phyloP scores from a whole-genome alignment of 1,140 invertebrate genomes.

The Sitodiplosis mosellana region DNA sequence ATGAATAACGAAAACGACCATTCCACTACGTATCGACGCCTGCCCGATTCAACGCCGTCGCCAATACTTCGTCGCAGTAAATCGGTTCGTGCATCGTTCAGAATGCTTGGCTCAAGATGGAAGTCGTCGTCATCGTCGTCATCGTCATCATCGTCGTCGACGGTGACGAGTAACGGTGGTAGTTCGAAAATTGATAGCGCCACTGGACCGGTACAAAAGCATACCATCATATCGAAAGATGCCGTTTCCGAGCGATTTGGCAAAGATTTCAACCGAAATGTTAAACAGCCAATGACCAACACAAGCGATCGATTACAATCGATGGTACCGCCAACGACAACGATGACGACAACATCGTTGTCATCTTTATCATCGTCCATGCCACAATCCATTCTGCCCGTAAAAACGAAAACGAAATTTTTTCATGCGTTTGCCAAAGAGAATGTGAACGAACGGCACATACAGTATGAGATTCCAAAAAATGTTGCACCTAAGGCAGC shows the following conservation, averaged over 20 bases:
- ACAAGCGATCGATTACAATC: too few relatives aligned
- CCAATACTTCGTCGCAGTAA: conserved; percentile 38
- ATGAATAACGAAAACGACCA: neutral
- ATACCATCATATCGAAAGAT: neutral
- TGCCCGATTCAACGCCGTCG: neutral
- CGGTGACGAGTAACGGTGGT: neutral
- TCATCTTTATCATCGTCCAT: too few relatives aligned
- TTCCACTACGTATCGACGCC: neutral
- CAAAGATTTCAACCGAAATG: too few relatives aligned
- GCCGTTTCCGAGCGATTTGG: too few relatives aligned
- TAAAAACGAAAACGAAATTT: too few relatives aligned
- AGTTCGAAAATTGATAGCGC: neutral
- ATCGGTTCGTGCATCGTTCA: conserved; percentile 50
- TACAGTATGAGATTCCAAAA: conserved; percentile 19
- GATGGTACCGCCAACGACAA: too few relatives aligned
- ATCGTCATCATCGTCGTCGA: too few relatives aligned
- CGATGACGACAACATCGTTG: too few relatives aligned
- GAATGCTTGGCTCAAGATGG: conserved; percentile 28
- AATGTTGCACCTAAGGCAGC: conserved; percentile 35
- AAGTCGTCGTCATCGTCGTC: neutral
- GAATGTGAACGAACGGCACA: too few relatives aligned
- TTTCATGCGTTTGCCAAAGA: too few relatives aligned
- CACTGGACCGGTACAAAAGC: neutral
- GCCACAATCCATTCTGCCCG: too few relatives aligned
- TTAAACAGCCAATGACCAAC: too few relatives aligned